These are phyloP conservation scores for Chloroceryle amazona DNA, from an alignment of 2,797 vertebrate genomes.

Conservation along the genomic window DNA sequence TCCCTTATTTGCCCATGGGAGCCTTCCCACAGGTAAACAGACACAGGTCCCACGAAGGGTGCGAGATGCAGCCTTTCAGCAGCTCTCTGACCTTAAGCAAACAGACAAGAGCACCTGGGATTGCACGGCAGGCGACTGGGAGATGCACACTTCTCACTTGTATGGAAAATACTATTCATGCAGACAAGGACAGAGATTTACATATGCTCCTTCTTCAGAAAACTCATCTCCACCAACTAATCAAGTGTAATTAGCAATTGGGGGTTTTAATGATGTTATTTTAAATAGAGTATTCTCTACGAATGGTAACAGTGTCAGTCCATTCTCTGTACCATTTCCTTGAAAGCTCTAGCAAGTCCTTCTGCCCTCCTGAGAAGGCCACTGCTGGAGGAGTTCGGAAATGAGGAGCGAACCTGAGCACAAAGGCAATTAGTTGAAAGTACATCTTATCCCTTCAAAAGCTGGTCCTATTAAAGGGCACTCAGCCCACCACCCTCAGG, in stretches of 20 bases:
- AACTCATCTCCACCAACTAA: not conserved
- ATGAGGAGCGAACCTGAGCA: not conserved
- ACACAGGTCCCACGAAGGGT: not conserved
- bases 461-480: not conserved
- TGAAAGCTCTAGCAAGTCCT: not conserved
- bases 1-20: not conserved
- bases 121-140: not conserved
- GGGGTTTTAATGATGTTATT: not conserved
- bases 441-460: conserved; percentile 45
- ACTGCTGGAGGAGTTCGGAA: not conserved
- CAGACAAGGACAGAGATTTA: not conserved
- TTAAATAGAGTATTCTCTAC: not conserved
- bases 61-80: fast-evolving
- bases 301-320: not conserved
- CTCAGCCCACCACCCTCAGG: not conserved
- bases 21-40: not conserved
- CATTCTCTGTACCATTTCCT: not conserved
- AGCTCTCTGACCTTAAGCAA: not conserved
- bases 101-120: not conserved
- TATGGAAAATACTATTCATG: not conserved
- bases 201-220: not conserved
- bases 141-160: fast-evolving
- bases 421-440: conserved; percentile 44
- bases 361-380: not conserved
- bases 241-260: not conserved